Evolutionary conservation across 1,140 invertebrate species (phyloP), one percentile per base, ranked within the genome.

Genomic region (Berghia stephanieae): DNA sequence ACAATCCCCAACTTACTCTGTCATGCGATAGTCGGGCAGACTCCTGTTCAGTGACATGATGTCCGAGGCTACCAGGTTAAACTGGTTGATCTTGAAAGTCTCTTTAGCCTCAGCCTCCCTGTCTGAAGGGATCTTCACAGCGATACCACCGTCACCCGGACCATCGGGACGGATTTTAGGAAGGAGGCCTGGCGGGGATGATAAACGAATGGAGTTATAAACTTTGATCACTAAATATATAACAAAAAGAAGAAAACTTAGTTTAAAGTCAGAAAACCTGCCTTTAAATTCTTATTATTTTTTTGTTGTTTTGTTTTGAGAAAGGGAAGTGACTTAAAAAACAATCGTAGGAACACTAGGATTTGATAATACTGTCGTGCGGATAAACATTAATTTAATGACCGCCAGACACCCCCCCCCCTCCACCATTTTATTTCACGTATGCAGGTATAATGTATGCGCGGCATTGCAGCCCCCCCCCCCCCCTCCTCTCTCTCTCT

Each of bases 61-160:
- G 90, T 99, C 97, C 89, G 96, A 98, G 63, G 97, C 98, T 87
- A 99, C 90, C 79, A 99, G 91, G 91, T 99, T 99, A 90, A 99
- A 99, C 91, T 99, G 97, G 91, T 99, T 98, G 80, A 97, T 92
- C 89, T 98, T 97, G 89, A 99, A 99, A 87, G 96, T 96, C 83
- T 98, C 96, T 90, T 97, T 94, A 92, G 97, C 96, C 42, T 95
- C 89, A 63, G 93, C 93, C 84, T 98, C 94, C 87, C 95, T 92
- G 31, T 96, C 94, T 3, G 93, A 90, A 38, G 95, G 93, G 83
- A 98, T 95, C 79, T 93, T 92, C 5, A 99, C 97, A 40, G 95
- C 93, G 86, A 94, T 94, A 18, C 95, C 97, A 92, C 94, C 92
- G 91, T 99, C 97, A 36, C 97, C 97, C 10, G 87, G 88, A 10